A percentile compares a stretch with the other conserved stretches of the same genome.
Conservation (phyloP, 2,888 invertebrate genomes). For the Psococerastis gibbosa region DNA sequence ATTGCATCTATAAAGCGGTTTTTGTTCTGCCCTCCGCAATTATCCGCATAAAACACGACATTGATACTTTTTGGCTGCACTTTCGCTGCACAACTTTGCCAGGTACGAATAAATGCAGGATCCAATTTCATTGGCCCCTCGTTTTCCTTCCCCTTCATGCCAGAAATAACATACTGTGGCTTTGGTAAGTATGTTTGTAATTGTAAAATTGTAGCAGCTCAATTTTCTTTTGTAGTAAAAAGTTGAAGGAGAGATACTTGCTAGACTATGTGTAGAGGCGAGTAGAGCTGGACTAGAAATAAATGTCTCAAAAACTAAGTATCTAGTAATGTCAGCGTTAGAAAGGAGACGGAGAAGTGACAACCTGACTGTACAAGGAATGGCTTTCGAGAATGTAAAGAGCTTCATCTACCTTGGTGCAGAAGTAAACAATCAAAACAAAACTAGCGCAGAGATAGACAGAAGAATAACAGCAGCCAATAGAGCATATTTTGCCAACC, state of each 20-base stretch:
- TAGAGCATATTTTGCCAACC: too few species aligned
- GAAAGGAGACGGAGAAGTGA: too few species aligned
- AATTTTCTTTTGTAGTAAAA: constrained; percentile 11
- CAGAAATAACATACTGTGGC: background rate
- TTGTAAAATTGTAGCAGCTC: background rate
- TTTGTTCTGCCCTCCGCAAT: background rate
- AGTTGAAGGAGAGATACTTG: constrained; percentile 6
- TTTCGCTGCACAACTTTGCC: background rate
- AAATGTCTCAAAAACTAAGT: too few species aligned
- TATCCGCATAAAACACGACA: background rate
- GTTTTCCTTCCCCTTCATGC: background rate
- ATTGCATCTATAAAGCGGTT: background rate
- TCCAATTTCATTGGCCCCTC: background rate
- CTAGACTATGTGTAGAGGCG: too few species aligned
- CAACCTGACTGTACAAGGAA: too few species aligned
- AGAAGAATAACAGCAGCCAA: too few species aligned
- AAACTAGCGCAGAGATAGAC: too few species aligned
- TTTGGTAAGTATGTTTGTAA: background rate
- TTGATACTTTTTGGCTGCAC: background rate
- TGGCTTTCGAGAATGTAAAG: too few species aligned
- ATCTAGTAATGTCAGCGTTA: too few species aligned
- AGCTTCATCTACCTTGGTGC: too few species aligned
- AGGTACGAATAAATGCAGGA: background rate
- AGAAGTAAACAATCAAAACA: too few species aligned
- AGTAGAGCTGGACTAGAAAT: too few species aligned